phyloP scores from a whole-genome alignment of 53 echinoderm and acorn worm species.

The Glandiceps talaboti region DNA sequence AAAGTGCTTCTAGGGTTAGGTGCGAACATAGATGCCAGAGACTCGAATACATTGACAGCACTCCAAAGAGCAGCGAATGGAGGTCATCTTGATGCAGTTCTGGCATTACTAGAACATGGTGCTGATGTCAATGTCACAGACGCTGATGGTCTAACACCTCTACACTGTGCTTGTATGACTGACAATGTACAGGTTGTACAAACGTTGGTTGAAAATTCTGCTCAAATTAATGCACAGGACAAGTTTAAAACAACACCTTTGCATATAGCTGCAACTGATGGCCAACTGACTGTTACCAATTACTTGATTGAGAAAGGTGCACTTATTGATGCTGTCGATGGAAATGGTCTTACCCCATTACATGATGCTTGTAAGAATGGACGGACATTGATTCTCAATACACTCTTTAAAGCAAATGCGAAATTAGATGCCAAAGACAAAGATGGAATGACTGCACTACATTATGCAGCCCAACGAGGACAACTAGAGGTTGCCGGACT shows the following conservation, averaged over 20 bases:
- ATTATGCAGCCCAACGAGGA: conserved; percentile 55
- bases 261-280: neutral
- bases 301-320: neutral
- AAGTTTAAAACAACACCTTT: neutral
- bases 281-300: neutral
- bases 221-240: neutral
- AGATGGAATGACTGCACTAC: conserved; percentile 48
- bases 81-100: neutral
- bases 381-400: neutral
- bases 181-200: neutral
- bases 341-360: neutral
- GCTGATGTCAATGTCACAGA: neutral
- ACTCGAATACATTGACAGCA: neutral
- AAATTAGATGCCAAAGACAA: neutral
- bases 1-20: conserved; percentile 42
- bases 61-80: neutral
- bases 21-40: conserved; percentile 30
- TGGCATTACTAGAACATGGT: neutral
- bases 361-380: neutral
- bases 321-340: neutral
- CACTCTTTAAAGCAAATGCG: neutral
- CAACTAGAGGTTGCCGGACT: conserved; percentile 9
- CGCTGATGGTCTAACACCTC: neutral
- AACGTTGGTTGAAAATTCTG: neutral
- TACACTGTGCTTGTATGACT: neutral